These are phyloP conservation scores for Disparrhopalites patrizii DNA, from an alignment of 2,888 invertebrate species.

Conservation along the genomic window DNA sequence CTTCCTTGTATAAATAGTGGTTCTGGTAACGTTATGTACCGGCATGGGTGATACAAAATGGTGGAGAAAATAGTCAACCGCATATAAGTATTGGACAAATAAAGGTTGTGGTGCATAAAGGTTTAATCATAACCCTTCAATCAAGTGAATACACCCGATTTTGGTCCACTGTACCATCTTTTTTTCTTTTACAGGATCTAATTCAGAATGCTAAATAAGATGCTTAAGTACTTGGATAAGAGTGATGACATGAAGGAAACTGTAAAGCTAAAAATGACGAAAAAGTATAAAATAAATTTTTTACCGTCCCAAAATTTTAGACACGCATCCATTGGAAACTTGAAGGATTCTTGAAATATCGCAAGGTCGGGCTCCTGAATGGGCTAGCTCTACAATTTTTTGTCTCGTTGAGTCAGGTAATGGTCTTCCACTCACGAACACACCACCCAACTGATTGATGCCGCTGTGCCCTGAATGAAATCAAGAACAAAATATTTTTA, in stretches of 20 bases:
- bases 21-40: not conserved
- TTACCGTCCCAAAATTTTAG: slow-evolving; percentile 58
- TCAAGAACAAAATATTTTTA: not conserved
- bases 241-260: not conserved
- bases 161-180: no score
- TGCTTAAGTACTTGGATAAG: not conserved
- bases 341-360: slow-evolving; percentile 59
- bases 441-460: slow-evolving; percentile 59
- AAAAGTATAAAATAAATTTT: not conserved
- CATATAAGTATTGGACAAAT: no score
- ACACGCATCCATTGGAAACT: slow-evolving; percentile 60
- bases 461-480: slow-evolving; percentile 57
- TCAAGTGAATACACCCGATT: no score
- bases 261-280: not conserved
- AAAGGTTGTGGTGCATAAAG: no score
- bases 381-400: slow-evolving; percentile 59
- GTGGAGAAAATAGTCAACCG: no score
- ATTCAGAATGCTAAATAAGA: not conserved
- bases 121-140: no score
- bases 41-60: no score
- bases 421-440: slow-evolving; percentile 61
- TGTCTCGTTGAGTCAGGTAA: slow-evolving; percentile 58
- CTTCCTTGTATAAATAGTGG: not conserved
- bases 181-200: no score
- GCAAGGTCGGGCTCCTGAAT: slow-evolving; percentile 59